phyloP scores from a whole-genome alignment of 2,888 invertebrate species.

The Coleophora deauratella region DNA sequence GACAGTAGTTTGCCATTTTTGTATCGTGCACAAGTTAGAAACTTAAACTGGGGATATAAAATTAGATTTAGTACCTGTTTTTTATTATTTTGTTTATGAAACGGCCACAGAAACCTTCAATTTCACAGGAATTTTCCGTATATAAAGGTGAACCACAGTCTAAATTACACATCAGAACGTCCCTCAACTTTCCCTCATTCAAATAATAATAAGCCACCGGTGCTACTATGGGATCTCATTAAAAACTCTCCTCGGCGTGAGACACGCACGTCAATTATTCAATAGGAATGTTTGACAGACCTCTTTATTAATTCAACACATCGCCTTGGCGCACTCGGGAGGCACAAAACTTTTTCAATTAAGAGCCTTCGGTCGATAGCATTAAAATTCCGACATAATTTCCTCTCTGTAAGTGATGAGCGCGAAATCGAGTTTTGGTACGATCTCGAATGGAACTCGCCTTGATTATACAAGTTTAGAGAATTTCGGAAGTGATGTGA shows the following conservation, averaged over 20 bases:
- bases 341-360: conserved; percentile 64
- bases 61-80: too few relatives aligned
- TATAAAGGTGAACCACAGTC: too few relatives aligned
- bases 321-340: conserved; percentile 38
- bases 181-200: background rate
- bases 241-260: conserved; percentile 28
- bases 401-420: conserved; percentile 25
- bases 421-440: conserved; percentile 9
- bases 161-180: background rate
- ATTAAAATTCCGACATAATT: conserved; percentile 60
- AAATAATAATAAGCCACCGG: conserved; percentile 2
- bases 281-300: conserved; percentile 45
- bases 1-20: too few relatives aligned
- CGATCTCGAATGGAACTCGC: conserved; percentile 1
- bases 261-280: conserved; percentile 44
- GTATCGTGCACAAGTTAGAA: too few relatives aligned
- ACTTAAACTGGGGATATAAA: too few relatives aligned
- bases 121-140: too few relatives aligned
- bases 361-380: conserved; percentile 47
- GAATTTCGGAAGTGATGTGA: too few relatives aligned
- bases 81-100: too few relatives aligned
- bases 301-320: conserved; percentile 58
- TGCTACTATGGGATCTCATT: conserved; percentile 32
- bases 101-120: too few relatives aligned
- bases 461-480: background rate